Evolutionary conservation across 2,888 invertebrate genomes (phyloP).

Genomic region (Plebejus argus): DNA sequence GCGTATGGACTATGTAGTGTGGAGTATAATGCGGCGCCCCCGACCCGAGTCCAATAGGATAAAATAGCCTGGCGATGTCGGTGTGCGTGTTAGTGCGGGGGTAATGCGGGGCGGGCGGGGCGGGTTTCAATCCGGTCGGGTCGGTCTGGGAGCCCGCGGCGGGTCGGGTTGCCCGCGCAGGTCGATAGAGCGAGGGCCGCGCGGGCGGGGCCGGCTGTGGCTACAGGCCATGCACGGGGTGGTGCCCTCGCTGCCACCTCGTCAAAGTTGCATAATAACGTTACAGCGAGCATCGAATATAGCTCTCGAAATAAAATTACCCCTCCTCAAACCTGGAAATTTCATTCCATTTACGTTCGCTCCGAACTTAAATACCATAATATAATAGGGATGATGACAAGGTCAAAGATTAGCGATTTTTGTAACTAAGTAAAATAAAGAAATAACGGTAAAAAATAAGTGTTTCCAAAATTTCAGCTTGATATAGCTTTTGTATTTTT

Average conservation of each 20-base stretch:
- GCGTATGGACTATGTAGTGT: slow-evolving; percentile 38
- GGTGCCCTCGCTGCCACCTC: slow-evolving; percentile 77
- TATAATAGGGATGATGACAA: no score
- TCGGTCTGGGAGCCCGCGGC: slow-evolving; percentile 58
- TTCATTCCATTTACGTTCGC: not conserved
- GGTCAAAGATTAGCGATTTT: no score
- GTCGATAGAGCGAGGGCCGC: slow-evolving; percentile 74
- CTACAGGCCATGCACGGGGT: slow-evolving; percentile 56
- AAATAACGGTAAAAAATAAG: no score
- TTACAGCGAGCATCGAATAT: slow-evolving; percentile 44
- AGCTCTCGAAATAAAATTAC: not conserved
- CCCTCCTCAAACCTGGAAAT: not conserved
- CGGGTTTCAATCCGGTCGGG: slow-evolving; percentile 57
- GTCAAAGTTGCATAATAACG: slow-evolving; percentile 54
- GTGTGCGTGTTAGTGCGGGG: slow-evolving; percentile 35
- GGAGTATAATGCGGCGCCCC: slow-evolving; percentile 47
- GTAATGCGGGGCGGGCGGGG: slow-evolving; percentile 43
- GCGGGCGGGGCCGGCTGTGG: slow-evolving; percentile 65
- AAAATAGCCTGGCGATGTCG: slow-evolving; percentile 45
- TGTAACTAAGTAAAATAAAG: no score
- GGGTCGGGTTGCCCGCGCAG: slow-evolving; percentile 69
- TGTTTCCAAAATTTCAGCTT: no score
- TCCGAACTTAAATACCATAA: no score
- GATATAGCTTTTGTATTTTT: no score
- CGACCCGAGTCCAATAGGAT: slow-evolving; percentile 52